Percentiles rank a stretch among this genome's conserved stretches.
These are phyloP conservation scores for Montipora efflorescens DNA, from an alignment of 64 coral and sea anemone genomes.

Conservation along the genomic window DNA sequence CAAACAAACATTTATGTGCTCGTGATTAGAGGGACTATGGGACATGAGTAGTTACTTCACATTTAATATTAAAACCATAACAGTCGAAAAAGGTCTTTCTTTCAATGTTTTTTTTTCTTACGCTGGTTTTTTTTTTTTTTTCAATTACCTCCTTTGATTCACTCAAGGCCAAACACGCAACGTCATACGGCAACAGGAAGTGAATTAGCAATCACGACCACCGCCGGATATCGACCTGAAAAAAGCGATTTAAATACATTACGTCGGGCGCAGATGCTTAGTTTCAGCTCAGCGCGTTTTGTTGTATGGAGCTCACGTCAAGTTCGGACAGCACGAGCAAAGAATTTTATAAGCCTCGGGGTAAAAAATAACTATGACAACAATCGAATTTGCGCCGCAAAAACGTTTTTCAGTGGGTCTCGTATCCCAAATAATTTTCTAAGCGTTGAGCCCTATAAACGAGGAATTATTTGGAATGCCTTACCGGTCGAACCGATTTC, in stretches of 20 bases:
- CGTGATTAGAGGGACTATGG: too few relatives aligned
- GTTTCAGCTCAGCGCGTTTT: neutral
- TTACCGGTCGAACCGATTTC: neutral
- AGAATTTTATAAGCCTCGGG: neutral
- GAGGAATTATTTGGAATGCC: neutral
- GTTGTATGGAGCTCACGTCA: neutral
- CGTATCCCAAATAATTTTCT: neutral
- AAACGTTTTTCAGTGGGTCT: neutral
- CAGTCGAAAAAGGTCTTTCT: too few relatives aligned
- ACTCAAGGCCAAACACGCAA: neutral
- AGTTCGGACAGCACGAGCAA: neutral
- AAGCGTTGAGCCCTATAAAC: neutral
- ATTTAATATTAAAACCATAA: too few relatives aligned
- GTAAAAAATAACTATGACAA: neutral
- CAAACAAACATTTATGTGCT: too few relatives aligned
- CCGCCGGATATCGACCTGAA: neutral
- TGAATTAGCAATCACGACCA: neutral
- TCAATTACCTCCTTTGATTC: neutral
- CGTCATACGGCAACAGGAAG: neutral
- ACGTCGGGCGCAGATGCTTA: neutral
- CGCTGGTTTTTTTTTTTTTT: neutral
- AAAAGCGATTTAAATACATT: slow-evolving; percentile 2
- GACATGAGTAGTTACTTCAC: too few relatives aligned
- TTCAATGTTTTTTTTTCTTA: too few relatives aligned
- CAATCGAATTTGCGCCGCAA: neutral